These are phyloP conservation scores for Panulirus ornatus DNA, from an alignment of 1,140 invertebrate genomes.

Conservation along the genomic window DNA sequence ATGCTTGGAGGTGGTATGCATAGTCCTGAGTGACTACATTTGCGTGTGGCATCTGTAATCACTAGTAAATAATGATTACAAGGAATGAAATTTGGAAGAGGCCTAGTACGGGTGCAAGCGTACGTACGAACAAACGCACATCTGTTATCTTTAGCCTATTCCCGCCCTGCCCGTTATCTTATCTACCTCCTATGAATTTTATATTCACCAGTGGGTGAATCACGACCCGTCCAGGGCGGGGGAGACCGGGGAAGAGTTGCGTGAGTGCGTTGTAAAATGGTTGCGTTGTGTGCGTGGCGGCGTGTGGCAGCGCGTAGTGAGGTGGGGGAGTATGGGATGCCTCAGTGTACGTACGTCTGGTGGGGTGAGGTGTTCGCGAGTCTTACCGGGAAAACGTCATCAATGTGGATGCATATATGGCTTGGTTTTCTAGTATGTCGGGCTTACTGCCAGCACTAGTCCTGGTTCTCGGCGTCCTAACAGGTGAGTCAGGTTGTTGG, in stretches of 20 bases:
- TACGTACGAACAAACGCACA: conserved; percentile 61
- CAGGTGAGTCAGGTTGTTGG: conserved; percentile 50
- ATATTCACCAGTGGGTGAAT: conserved; percentile 18
- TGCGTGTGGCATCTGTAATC: background rate
- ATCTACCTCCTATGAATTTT: conserved; percentile 39
- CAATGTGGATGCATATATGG: conserved; percentile 72
- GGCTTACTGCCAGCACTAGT: conserved; percentile 69
- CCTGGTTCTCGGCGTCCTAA: conserved; percentile 69
- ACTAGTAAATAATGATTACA: conserved; percentile 48
- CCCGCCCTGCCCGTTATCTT: background rate
- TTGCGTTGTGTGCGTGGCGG: conserved; percentile 30
- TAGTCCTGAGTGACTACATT: background rate
- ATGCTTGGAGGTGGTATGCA: background rate
- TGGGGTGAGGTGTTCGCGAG: conserved; percentile 67
- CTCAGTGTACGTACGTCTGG: conserved; percentile 63
- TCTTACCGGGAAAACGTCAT: conserved; percentile 67
- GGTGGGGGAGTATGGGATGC: conserved; percentile 47
- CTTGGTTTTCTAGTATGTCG: conserved; percentile 71
- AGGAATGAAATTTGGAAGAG: conserved; percentile 66
- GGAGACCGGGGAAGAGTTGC: background rate
- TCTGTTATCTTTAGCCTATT: conserved; percentile 27
- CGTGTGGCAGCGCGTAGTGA: background rate
- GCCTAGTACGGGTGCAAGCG: conserved; percentile 63
- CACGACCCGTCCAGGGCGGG: background rate
- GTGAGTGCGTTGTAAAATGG: conserved; percentile 33